Conservation (phyloP, 23 tunicate species). For the Botrylloides violaceus region DNA sequence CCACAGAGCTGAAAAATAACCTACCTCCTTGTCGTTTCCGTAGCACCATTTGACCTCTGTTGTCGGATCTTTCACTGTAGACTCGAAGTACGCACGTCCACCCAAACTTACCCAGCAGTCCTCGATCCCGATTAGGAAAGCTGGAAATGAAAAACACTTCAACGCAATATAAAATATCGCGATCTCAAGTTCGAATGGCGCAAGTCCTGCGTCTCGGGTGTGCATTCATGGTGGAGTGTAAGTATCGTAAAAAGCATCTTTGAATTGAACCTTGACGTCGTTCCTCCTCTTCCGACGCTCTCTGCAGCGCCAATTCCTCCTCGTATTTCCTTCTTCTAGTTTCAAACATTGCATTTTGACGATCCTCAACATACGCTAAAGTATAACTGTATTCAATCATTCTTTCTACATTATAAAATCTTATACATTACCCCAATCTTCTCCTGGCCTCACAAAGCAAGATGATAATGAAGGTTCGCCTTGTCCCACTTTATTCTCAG, state of each 20-base stretch:
- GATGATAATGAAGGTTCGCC: constrained; percentile 60
- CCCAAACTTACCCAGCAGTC: constrained; percentile 45
- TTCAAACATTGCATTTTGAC: constrained; percentile 72
- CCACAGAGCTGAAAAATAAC: too few relatives aligned
- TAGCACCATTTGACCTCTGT: constrained; percentile 81
- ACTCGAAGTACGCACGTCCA: constrained; percentile 53
- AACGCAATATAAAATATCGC: neutral
- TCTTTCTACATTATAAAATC: neutral
- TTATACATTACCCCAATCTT: constrained; percentile 50
- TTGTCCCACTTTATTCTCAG: constrained; percentile 57
- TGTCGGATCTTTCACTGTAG: constrained; percentile 57
- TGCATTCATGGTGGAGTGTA: too few relatives aligned
- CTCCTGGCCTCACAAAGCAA: constrained; percentile 81
- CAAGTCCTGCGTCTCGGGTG: too few relatives aligned
- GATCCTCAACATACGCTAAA: constrained; percentile 44
- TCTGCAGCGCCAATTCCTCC: constrained; percentile 37
- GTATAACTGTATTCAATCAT: neutral
- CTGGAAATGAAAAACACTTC: constrained; percentile 8
- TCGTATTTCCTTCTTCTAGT: constrained; percentile 30
- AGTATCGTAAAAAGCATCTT: too few relatives aligned
- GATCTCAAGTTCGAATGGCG: too few relatives aligned
- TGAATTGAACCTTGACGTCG: constrained; percentile 60
- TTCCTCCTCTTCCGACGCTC: constrained; percentile 54
- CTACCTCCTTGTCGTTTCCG: constrained; percentile 86
- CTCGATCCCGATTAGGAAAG: constrained; percentile 42